phyloP scores from a whole-genome alignment of 2,797 vertebrate genomes.

The Cossypha heuglini region DNA sequence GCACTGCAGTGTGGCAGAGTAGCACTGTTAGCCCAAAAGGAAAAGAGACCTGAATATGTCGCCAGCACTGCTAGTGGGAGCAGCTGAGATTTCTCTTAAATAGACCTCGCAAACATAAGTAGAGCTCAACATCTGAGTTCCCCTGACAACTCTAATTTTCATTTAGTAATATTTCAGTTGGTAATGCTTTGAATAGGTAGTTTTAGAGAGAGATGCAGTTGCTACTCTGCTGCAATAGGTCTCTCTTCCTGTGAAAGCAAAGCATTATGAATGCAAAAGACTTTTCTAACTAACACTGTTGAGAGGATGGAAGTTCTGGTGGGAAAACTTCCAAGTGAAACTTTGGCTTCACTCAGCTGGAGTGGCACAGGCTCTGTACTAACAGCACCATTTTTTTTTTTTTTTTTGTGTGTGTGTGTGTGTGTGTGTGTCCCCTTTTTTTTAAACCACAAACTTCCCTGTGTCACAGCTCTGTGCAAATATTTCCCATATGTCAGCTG shows the following conservation, averaged over 20 bases:
- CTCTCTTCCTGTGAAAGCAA: conserved; percentile 65
- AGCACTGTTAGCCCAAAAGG: neutral
- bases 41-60: neutral
- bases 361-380: conserved; percentile 68
- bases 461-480: conserved; percentile 67
- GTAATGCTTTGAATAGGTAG: conserved; percentile 31
- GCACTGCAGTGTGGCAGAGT: neutral
- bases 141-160: neutral
- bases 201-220: conserved; percentile 8
- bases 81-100: neutral
- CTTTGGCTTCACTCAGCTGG: conserved; percentile 71
- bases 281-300: conserved; percentile 52
- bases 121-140: neutral
- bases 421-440: neutral
- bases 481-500: conserved; percentile 72
- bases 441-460: conserved; percentile 61
- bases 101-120: neutral
- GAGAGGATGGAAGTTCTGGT: conserved; percentile 73
- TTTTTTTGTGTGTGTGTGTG: neutral
- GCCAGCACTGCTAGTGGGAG: neutral
- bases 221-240: conserved; percentile 27
- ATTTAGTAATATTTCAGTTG: conserved; percentile 35
- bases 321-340: conserved; percentile 77
- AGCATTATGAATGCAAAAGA: conserved; percentile 58
- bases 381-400: conserved; percentile 53